These are phyloP conservation scores for Drosophila atroscutellata DNA, from an alignment of 2,888 invertebrate genomes.

Conservation along the genomic window DNA sequence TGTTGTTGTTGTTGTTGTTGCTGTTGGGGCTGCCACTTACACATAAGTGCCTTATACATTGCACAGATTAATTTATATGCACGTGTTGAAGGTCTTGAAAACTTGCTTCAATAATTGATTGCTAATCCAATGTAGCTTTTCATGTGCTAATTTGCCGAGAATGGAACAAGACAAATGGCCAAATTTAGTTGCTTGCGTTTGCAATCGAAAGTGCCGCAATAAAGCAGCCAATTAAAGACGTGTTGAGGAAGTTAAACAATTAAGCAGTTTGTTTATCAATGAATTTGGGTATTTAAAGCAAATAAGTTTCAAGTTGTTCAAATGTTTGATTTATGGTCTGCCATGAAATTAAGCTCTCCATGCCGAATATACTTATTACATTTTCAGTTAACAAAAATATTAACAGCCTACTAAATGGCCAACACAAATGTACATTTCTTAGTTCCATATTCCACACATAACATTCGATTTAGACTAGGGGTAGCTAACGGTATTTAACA, in stretches of 20 bases:
- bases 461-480: slow-evolving; percentile 6
- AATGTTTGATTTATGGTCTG: not conserved
- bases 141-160: not conserved
- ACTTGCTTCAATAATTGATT: slow-evolving; percentile 12
- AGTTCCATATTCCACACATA: not conserved
- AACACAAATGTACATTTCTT: not conserved
- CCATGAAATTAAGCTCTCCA: not conserved
- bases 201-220: not conserved
- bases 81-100: slow-evolving; percentile 7
- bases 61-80: slow-evolving; percentile 7
- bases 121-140: not conserved
- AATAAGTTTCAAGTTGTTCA: not conserved
- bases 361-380: not conserved
- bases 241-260: not conserved
- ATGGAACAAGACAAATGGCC: not conserved
- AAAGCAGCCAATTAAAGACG: not conserved
- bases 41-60: not conserved
- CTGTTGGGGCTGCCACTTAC: slow-evolving; percentile 9
- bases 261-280: not conserved
- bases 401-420: not conserved
- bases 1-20: not conserved
- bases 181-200: not conserved
- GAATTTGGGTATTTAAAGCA: not conserved
- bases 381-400: not conserved
- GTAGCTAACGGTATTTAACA: not conserved